Percentiles rank a stretch among this genome's conserved stretches.
Evolutionary conservation across 2,888 invertebrate species (phyloP).

Genomic region (Pimpla rufipes): DNA sequence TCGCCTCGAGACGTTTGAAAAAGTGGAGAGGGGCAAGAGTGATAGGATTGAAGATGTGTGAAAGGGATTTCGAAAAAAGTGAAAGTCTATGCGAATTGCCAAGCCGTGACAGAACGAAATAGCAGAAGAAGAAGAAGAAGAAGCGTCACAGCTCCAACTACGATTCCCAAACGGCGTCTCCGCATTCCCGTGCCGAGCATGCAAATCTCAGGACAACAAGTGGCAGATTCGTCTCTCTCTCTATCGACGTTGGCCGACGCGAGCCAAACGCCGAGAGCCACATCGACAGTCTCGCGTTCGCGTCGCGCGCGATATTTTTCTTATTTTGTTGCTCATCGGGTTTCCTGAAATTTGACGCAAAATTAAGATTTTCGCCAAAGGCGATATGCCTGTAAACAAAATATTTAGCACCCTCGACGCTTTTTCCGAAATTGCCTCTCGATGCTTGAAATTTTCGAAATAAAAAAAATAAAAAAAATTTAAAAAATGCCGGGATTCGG

Average conservation of each 20-base stretch:
- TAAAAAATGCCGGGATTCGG: too few species aligned
- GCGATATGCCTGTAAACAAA: too few species aligned
- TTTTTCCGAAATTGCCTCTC: too few species aligned
- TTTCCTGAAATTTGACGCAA: too few species aligned
- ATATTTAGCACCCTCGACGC: too few species aligned
- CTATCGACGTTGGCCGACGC: not conserved
- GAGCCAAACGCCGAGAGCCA: conserved; percentile 15
- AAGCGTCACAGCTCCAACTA: conserved; percentile 40
- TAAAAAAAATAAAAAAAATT: too few species aligned
- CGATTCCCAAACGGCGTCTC: conserved; percentile 25
- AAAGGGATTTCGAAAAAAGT: not conserved
- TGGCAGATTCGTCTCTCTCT: not conserved
- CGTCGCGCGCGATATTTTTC: not conserved
- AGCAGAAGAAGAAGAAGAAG: conserved; percentile 33
- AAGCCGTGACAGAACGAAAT: conserved; percentile 1
- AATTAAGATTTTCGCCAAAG: too few species aligned
- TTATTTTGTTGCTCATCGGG: not conserved
- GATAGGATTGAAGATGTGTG: conserved; percentile 1
- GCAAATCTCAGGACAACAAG: conserved; percentile 48
- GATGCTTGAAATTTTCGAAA: too few species aligned
- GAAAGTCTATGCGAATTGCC: not conserved
- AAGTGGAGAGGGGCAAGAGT: not conserved
- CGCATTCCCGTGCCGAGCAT: conserved; percentile 62
- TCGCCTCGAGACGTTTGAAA: not conserved
- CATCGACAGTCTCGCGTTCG: conserved; percentile 17